Conservation (phyloP, 2,113 vertebrate species). For the Aspidoscelis tigris region DNA sequence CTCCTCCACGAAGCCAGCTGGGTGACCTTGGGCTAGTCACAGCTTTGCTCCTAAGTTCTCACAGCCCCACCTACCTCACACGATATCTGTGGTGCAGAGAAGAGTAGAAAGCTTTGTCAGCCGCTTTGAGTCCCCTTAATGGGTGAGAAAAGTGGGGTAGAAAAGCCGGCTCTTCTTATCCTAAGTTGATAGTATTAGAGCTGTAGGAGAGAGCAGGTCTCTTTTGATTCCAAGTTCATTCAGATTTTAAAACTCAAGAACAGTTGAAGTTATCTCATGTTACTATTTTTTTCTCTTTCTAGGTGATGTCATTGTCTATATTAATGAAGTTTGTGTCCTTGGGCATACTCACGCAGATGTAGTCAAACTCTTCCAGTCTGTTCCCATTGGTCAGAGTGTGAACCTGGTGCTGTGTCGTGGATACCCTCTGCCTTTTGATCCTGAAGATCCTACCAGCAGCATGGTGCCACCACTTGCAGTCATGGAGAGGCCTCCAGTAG, state of each 20-base stretch:
- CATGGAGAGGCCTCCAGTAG: conserved; percentile 91
- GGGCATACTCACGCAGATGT: conserved; percentile 98
- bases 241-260: conserved; percentile 17
- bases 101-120: too few species aligned
- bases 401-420: conserved; percentile 95
- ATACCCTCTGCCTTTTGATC: conserved; percentile 96
- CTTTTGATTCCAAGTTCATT: conserved; percentile 50
- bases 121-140: too few species aligned
- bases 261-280: conserved; percentile 73
- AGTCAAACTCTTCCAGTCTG: conserved; percentile 98
- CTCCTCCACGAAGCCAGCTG: background rate
- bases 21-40: too few species aligned
- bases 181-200: conserved; percentile 53
- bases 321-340: conserved; percentile 97
- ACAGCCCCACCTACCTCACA: too few species aligned
- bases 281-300: conserved; percentile 72
- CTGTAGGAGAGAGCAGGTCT: conserved; percentile 40
- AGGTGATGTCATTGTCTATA: conserved; percentile 99
- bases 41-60: too few species aligned
- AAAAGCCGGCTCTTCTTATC: conserved; percentile 26
- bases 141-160: too few species aligned
- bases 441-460: conserved; percentile 89
- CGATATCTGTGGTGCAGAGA: too few species aligned
- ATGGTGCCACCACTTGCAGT: conserved; percentile 93
- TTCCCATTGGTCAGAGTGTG: conserved; percentile 97